Conservation (phyloP, 2,113 vertebrate species). For the Lucifuga dentata region DNA sequence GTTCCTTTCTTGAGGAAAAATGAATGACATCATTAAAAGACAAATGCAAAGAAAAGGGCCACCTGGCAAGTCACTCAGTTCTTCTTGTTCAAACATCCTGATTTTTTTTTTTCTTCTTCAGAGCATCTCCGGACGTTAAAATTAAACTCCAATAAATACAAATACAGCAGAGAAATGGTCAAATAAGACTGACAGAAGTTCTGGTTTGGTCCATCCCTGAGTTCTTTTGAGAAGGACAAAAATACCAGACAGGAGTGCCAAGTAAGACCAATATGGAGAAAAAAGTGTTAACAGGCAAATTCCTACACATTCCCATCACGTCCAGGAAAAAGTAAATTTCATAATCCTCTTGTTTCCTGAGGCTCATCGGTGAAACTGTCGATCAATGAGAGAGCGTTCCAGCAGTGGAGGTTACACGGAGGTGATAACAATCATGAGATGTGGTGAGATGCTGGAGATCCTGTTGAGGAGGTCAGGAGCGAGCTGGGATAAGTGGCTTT, state of each 20-base stretch:
- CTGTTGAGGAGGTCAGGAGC: conserved; percentile 96
- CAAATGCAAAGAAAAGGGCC: conserved; percentile 67
- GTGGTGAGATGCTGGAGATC: conserved; percentile 98
- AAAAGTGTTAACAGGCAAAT: conserved; percentile 39
- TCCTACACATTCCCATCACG: conserved; percentile 62
- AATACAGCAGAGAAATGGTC: conserved; percentile 84
- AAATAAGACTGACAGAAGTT: conserved; percentile 76
- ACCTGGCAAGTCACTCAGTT: conserved; percentile 58
- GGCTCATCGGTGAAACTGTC: conserved; percentile 62
- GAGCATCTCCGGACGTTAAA: conserved; percentile 73
- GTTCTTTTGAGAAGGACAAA: conserved; percentile 78
- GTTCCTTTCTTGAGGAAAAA: conserved; percentile 62
- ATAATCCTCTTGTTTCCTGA: conserved; percentile 76
- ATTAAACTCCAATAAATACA: conserved; percentile 83
- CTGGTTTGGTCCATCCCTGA: conserved; percentile 80
- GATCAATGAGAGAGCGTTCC: conserved; percentile 28
- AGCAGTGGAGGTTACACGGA: conserved; percentile 87
- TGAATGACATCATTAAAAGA: conserved; percentile 69
- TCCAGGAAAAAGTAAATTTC: conserved; percentile 46
- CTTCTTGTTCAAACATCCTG: conserved; percentile 67
- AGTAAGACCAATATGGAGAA: conserved; percentile 33
- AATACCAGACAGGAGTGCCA: conserved; percentile 73
- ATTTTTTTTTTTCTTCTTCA: conserved; percentile 70
- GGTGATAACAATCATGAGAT: conserved; percentile 99
- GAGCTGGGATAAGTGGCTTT: conserved; percentile 95